These are phyloP conservation scores for Diabrotica balteata DNA, from an alignment of 2,888 invertebrate species.

Conservation along the genomic window DNA sequence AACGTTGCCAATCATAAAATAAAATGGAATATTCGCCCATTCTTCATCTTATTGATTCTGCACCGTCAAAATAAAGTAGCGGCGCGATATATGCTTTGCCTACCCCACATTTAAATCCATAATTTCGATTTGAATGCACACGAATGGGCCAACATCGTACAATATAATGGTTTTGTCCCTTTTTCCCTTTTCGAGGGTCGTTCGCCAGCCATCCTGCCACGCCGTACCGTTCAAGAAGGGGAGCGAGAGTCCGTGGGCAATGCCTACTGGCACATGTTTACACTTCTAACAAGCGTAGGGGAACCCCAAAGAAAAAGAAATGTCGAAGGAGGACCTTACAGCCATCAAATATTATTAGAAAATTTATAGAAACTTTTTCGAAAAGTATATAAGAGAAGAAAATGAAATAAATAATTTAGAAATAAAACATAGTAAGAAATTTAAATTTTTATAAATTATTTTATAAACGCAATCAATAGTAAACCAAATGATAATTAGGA, in stretches of 20 bases:
- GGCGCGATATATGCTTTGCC: slow-evolving; percentile 1
- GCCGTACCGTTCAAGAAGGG: slow-evolving; percentile 7
- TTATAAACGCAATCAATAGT: too few relatives aligned
- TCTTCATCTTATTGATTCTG: neutral
- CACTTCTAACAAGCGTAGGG: slow-evolving; percentile 32
- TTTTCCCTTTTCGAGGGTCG: slow-evolving; percentile 28
- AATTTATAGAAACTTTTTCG: too few relatives aligned
- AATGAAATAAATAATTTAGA: too few relatives aligned
- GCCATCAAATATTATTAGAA: too few relatives aligned
- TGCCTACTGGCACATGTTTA: slow-evolving; percentile 37
- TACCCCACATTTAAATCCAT: slow-evolving; percentile 36
- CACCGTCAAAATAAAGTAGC: slow-evolving; percentile 2
- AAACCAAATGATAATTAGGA: too few relatives aligned
- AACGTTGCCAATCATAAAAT: neutral
- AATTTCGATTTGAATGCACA: slow-evolving; percentile 39
- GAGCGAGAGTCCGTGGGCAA: slow-evolving; percentile 28
- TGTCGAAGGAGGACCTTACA: neutral
- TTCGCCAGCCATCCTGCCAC: slow-evolving; percentile 4
- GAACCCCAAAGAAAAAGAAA: slow-evolving; percentile 18
- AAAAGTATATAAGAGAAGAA: too few relatives aligned
- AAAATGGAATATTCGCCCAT: neutral
- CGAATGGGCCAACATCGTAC: slow-evolving; percentile 34
- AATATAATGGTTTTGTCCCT: slow-evolving; percentile 29
- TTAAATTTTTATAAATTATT: too few relatives aligned
- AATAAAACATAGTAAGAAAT: too few relatives aligned